Evolutionary conservation across 2,797 vertebrate species (phyloP), one percentile per base, ranked within the genome.

Genomic region (Heliangelus exortis): DNA sequence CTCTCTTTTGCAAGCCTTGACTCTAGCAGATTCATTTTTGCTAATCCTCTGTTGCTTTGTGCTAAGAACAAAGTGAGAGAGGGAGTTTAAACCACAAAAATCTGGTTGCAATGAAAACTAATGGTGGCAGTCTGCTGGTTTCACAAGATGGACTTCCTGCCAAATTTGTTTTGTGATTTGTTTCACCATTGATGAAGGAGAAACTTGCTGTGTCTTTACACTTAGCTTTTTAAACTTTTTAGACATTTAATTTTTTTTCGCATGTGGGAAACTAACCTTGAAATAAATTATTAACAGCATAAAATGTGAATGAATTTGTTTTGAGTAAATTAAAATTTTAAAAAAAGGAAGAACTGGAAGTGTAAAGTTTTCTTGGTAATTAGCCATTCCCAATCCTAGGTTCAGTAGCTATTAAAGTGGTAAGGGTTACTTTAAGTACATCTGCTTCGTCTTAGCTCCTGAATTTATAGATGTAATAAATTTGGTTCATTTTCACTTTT

Each of bases 301-400:
- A 65, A 72, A 84, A 53, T 22, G 5, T n/a, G 9, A 58, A 54
- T 43, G 5, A 72, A 43, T n/a, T 59, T 68, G 5, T 68, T 79
- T 67, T 31, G 18, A 12, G 3, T 59, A 75, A 71, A 22, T 50
- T 50, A 75, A 71, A 25, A 23, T 50, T 50, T 50, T 25, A 14
- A 12, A 33, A 45, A n/a, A 77, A 33, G 0, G 19, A 67, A 4
- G 17, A 55, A 50, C 15, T 31, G 2, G 0, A 63, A 43, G 4
- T 77, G 15, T 6, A n/a, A 66, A 89, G 6, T 26, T 72, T 39
- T 74, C 13, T 21, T 84, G 59, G 7, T 62, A 18, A 62, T 68
- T 51, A 89, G 29, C 5, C 3, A 10, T 51, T 76, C 6, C 31
- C 62, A 82, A 45, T 51, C 28, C 47, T 47, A 65, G 3, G 3